Evolutionary conservation across 2,888 invertebrate genomes (phyloP).

Genomic region (Hydrotaea diabolus): DNA sequence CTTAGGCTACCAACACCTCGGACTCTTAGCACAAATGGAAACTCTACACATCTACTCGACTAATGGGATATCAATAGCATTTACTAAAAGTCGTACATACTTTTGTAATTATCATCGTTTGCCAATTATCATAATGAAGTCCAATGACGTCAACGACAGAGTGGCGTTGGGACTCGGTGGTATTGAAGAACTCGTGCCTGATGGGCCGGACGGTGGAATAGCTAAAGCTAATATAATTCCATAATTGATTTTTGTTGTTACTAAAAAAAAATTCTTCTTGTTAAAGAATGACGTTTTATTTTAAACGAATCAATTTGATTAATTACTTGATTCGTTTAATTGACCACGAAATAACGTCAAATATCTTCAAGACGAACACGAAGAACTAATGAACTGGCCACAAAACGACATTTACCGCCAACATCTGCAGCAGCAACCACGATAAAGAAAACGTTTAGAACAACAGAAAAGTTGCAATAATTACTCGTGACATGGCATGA

Average conservation of each 20-base stretch:
- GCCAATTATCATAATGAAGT: neutral
- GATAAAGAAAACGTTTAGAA: neutral
- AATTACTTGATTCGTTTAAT: constrained; percentile 56
- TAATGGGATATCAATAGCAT: too few species aligned
- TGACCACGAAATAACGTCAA: constrained; percentile 47
- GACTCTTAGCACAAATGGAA: neutral
- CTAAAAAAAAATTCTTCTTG: neutral
- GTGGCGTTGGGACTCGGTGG: too few species aligned
- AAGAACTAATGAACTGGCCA: neutral
- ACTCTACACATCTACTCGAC: too few species aligned
- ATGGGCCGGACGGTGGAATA: too few species aligned
- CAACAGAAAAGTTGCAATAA: neutral
- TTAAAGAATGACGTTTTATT: neutral
- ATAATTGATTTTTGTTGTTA: neutral
- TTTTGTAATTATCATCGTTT: neutral
- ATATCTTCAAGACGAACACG: constrained; percentile 25
- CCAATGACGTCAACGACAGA: too few species aligned
- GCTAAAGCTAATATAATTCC: too few species aligned
- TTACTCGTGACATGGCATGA: neutral
- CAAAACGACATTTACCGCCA: constrained; percentile 15
- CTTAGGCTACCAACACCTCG: neutral
- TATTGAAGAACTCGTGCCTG: too few species aligned
- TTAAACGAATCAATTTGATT: constrained; percentile 50
- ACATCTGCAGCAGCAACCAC: neutral
- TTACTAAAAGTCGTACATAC: neutral